Conservation (phyloP, 2,113 vertebrate species). For the Oncorhynchus tshawytscha region DNA sequence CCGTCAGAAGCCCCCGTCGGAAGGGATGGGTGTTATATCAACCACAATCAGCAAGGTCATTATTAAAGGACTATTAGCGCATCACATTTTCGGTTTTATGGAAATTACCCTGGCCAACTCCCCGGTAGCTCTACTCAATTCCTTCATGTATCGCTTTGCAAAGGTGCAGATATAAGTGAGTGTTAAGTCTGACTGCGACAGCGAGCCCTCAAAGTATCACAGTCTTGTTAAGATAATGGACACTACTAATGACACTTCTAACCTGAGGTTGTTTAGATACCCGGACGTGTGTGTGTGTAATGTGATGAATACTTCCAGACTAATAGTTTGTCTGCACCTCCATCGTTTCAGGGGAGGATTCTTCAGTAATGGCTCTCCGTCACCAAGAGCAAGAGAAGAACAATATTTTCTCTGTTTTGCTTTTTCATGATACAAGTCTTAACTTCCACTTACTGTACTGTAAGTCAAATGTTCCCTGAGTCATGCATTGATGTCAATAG, state of each 20-base stretch:
- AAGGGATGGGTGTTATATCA: not conserved
- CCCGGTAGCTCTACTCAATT: not conserved
- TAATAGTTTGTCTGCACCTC: not conserved
- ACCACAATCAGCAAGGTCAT: not conserved
- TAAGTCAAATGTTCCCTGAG: too few species aligned
- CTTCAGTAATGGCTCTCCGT: not conserved
- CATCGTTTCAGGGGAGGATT: not conserved
- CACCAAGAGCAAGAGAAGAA: not conserved
- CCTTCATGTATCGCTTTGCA: not conserved
- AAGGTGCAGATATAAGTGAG: not conserved
- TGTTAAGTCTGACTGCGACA: not conserved
- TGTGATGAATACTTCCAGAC: not conserved
- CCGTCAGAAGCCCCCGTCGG: not conserved
- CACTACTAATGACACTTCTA: not conserved
- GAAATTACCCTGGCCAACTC: not conserved
- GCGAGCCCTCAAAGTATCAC: not conserved
- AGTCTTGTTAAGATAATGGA: not conserved
- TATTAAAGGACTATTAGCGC: not conserved
- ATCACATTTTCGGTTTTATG: not conserved
- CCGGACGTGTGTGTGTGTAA: too few species aligned
- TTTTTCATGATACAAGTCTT: too few species aligned
- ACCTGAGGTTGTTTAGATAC: not conserved
- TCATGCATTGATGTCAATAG: too few species aligned
- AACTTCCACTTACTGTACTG: too few species aligned
- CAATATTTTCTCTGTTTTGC: too few species aligned